phyloP scores from a whole-genome alignment of 2,797 vertebrate species.

The Thaleichthys pacificus region DNA sequence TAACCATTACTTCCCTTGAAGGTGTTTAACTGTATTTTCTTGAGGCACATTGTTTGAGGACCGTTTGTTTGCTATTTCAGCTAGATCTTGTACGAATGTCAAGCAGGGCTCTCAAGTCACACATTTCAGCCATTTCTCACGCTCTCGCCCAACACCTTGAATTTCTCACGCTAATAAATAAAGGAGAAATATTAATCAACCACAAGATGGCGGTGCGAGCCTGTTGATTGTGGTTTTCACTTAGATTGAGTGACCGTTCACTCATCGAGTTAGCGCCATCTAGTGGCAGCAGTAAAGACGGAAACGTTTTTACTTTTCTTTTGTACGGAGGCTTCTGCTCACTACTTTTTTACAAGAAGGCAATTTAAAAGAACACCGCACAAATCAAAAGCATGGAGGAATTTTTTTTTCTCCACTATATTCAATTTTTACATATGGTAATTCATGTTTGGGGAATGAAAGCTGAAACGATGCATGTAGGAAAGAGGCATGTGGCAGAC shows the following conservation, averaged over 20 bases:
- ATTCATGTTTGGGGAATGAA: slow-evolving; percentile 45
- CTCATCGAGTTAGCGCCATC: slow-evolving; percentile 45
- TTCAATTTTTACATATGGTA: slow-evolving; percentile 29
- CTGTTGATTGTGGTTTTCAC: not conserved
- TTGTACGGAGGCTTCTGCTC: not conserved
- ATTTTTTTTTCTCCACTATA: slow-evolving; percentile 35
- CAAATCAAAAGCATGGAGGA: slow-evolving; percentile 49
- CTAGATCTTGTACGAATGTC: not conserved
- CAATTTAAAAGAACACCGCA: slow-evolving; percentile 29
- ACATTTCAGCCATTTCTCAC: not conserved
- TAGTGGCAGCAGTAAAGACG: slow-evolving; percentile 46
- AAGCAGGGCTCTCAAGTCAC: not conserved
- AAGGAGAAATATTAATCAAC: slow-evolving; percentile 4
- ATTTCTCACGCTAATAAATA: not conserved
- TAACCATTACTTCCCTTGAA: too few relatives aligned
- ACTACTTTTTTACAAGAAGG: not conserved
- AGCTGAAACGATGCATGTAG: slow-evolving; percentile 32
- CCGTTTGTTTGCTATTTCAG: too few relatives aligned
- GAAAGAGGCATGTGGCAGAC: slow-evolving; percentile 55
- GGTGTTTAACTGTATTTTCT: not conserved
- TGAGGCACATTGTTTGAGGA: not conserved
- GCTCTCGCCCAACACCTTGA: not conserved
- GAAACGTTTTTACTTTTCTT: slow-evolving; percentile 4
- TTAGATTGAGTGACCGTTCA: not conserved
- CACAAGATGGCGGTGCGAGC: slow-evolving; percentile 62